Evolutionary conservation across 1,140 invertebrate species (phyloP), one percentile per base, ranked within the genome.

Genomic region (Megalopta genalis): DNA sequence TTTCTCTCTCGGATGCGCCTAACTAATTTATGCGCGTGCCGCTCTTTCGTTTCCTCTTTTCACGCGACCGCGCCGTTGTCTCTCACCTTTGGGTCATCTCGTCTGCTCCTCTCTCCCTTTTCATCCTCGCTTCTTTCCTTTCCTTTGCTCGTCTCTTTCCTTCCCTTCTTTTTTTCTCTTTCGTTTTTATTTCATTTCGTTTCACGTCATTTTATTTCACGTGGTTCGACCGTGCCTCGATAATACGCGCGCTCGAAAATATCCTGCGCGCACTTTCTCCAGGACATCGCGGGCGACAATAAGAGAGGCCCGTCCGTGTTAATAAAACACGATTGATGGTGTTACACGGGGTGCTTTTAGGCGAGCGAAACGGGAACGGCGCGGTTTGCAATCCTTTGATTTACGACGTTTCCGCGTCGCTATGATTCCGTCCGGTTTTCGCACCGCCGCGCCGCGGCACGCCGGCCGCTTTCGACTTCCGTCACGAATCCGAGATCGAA

Each of bases 321-420:
- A 75, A 75, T 75, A 75, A 75, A 75, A 75, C 57, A 75, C 49
- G 63, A 75, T 67, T 16, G 71, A 64, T n/a, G 60, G n/a, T 27
- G 37, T 75, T 75, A 52, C 32, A 25, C 37, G 18, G 73, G 64
- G 39, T 75, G 49, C 63, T 75, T 75, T 75, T 52, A 42, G 32
- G 54, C 46, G 62, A 66, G n/a, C 27, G 62, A 65, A 65, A 74
- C 46, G 32, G 37, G 62, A 54, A 54, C 60, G 18, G 62, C 14
- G 32, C 27, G 46, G 32, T n/a, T 74, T 65, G 62, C 66, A 67
- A 54, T 75, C 73, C 37, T 57, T 75, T 52, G 63, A 75, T 75
- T 74, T 42, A 74, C 63, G 21, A 27, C 23, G 21, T 65, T 12
- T 25, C 32, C 32, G 60, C 18, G 71, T 16, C 18, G 60, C 60